phyloP scores from a whole-genome alignment of 2,797 vertebrate species.

The Menidia menidia region DNA sequence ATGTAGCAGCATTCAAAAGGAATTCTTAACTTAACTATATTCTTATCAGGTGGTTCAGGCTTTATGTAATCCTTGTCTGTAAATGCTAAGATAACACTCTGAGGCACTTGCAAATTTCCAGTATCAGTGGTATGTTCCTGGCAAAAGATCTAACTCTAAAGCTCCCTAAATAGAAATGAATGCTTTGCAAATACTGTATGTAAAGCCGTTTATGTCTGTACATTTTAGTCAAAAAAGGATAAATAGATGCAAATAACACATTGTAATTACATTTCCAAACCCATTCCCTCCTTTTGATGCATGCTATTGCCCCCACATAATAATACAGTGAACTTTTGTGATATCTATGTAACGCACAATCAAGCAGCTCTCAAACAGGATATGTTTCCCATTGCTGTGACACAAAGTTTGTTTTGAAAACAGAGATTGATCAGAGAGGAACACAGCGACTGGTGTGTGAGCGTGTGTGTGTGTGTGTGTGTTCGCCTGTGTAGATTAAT shows the following conservation, averaged over 20 bases:
- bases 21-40: not conserved
- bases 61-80: slow-evolving; percentile 7
- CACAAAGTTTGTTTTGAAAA: not conserved
- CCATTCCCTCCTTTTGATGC: not conserved
- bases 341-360: not conserved
- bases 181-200: not conserved
- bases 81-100: not conserved
- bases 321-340: no score
- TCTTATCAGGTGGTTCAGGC: slow-evolving; percentile 17
- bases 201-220: not conserved
- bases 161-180: slow-evolving; percentile 5
- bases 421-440: not conserved
- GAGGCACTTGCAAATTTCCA: not conserved
- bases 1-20: not conserved
- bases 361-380: not conserved
- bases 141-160: slow-evolving; percentile 1
- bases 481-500: not conserved
- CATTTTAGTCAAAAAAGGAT: not conserved
- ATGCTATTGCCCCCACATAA: no score
- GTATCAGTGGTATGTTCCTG: slow-evolving; percentile 14
- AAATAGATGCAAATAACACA: not conserved
- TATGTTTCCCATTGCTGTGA: not conserved
- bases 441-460: not conserved
- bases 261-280: no score
- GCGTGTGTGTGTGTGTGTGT: not conserved